Base-by-base conservation (phyloP, 30 jellyfish, hydroid and myxozoan genomes). In the Sanderia malayensis region DNA sequence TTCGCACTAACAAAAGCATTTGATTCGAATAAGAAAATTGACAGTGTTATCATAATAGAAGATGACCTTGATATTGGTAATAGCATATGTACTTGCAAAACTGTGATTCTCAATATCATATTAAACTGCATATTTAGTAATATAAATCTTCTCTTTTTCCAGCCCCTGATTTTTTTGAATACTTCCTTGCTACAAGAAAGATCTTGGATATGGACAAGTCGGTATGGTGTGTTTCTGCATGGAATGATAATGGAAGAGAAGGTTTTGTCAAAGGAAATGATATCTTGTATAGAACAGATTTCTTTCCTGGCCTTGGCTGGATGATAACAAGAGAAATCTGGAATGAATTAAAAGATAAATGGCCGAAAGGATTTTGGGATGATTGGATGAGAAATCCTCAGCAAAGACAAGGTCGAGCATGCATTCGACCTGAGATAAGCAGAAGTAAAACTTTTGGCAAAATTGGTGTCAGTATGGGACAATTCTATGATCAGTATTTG, bases 331-430 rank as follows among this genome's bases (percentile, higher is more conserved):
- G 92, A 53, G 44, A 57, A 1, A 18, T 93, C 25, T 93, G 99
- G 99, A 29, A 85, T n/a, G 99, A 93, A 52, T 34, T 93, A 23
- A 83, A 58, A 53, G 62, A 95, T 18, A 93, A 93, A 49, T 93
- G 99, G 99, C 96, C 99, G n/a, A 58, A 71, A 17, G 99, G 99
- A 9, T 93, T 93, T 60, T 93, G 99, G 99, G 99, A 93, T 86
- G 99, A 93, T 49, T 93, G 99, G 99, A 81, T 93, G 95, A 78
- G 99, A 4, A 70, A 76, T 41, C 95, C 99, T 24, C 60, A 57
- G 11, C 99, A 93, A 64, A 72, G 99, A 31, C 84, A 74, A 63
- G 77, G 74, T 62, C 66, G 99, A 17, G 95, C 91, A 13, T 93
- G 99, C 66, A 93, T 93, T 28, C 73, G 93, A 18, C 99, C 99